These are phyloP conservation scores for Nemurella pictetii DNA, from an alignment of 2,888 invertebrate genomes.

Conservation along the genomic window DNA sequence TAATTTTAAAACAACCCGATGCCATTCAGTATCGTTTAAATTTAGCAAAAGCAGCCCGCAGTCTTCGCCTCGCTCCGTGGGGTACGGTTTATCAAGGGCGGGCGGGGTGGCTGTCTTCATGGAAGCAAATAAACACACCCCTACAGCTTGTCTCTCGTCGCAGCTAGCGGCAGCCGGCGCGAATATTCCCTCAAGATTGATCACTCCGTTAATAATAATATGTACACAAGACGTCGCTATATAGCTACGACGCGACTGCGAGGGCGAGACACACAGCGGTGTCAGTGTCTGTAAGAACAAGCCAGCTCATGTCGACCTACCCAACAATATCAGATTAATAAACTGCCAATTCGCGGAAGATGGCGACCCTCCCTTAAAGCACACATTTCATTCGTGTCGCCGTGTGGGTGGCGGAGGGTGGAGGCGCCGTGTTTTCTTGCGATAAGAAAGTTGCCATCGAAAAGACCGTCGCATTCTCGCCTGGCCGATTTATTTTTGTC, in stretches of 20 bases:
- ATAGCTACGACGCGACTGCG: not conserved
- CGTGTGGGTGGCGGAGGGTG: too few species aligned
- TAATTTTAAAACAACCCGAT: not conserved
- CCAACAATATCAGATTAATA: not conserved
- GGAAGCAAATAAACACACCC: not conserved
- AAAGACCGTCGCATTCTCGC: not conserved
- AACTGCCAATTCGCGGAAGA: not conserved
- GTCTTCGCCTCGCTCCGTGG: too few species aligned
- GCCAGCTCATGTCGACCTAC: not conserved
- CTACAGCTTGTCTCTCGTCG: not conserved
- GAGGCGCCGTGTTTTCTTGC: not conserved
- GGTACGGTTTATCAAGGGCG: not conserved
- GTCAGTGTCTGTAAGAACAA: not conserved
- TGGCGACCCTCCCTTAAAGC: not conserved
- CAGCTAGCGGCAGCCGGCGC: too few species aligned
- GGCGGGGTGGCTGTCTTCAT: not conserved
- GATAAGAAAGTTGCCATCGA: not conserved
- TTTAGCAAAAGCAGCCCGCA: not conserved
- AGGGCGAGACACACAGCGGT: not conserved
- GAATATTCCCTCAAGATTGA: not conserved
- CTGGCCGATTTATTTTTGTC: not conserved
- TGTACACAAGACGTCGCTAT: not conserved
- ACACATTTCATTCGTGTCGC: not conserved
- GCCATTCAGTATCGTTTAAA: not conserved
- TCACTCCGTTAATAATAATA: constrained; percentile 11